A percentile compares a stretch with the other conserved stretches of the same genome.
Conservation (phyloP, 2,888 invertebrate species). For the Eucriotettix oculatus region DNA sequence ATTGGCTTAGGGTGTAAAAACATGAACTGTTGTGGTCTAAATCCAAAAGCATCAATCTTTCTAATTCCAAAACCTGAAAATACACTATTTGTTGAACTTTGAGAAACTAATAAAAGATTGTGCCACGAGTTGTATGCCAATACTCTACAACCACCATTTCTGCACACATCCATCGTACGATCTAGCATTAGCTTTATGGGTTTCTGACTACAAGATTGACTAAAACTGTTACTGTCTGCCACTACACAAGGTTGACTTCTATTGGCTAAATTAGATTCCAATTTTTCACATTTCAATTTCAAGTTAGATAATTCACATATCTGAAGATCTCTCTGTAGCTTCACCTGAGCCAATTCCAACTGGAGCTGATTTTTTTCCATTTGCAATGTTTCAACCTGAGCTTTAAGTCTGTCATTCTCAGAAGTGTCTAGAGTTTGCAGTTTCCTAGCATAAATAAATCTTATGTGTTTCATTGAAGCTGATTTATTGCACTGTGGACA, state of each 20-base stretch:
- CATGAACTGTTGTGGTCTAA: conserved; percentile 46
- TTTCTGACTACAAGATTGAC: not conserved
- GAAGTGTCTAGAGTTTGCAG: conserved; percentile 61
- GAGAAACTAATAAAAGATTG: conserved; percentile 54
- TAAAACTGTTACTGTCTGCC: not conserved
- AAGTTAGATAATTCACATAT: not conserved
- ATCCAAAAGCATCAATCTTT: conserved; percentile 50
- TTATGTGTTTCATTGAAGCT: conserved; percentile 48
- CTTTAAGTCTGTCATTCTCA: conserved; percentile 46
- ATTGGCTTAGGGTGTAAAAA: conserved; percentile 58
- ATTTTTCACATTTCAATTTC: not conserved
- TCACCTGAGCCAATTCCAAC: conserved; percentile 41
- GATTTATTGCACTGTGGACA: conserved; percentile 83
- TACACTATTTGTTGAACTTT: conserved; percentile 48
- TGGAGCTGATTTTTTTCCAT: conserved; percentile 39
- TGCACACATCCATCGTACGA: conserved; percentile 46
- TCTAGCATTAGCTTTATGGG: conserved; percentile 24
- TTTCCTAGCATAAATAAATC: conserved; percentile 63
- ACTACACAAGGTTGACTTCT: not conserved
- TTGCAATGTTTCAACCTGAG: conserved; percentile 39
- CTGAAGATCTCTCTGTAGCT: conserved; percentile 24
- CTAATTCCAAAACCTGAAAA: conserved; percentile 69
- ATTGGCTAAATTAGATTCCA: not conserved
- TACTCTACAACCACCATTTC: conserved; percentile 62
- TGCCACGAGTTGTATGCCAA: conserved; percentile 48